These are phyloP conservation scores for Erpornis zantholeuca DNA, from an alignment of 2,113 vertebrate species.

Conservation along the genomic window DNA sequence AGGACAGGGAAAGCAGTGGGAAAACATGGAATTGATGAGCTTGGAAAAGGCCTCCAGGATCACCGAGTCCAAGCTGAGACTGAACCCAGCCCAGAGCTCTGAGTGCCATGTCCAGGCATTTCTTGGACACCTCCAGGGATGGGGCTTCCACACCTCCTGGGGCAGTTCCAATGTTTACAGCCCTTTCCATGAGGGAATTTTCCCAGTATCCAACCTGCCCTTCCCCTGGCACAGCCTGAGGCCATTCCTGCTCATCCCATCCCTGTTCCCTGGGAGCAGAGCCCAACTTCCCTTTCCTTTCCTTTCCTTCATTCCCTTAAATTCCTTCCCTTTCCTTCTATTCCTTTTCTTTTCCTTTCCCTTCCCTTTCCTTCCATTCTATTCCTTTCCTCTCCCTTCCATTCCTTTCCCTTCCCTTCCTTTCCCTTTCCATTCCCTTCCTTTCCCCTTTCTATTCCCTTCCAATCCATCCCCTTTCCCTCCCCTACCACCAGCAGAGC, in stretches of 20 bases:
- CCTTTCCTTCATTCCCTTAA: too few relatives aligned
- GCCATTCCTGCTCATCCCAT: fast-evolving
- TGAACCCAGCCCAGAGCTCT: neutral
- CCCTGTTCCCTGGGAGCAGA: neutral
- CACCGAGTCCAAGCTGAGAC: neutral
- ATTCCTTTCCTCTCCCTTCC: too few relatives aligned
- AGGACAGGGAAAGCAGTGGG: fast-evolving
- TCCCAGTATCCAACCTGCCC: neutral
- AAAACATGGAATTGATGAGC: neutral
- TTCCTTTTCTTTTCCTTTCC: neutral
- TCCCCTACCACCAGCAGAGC: neutral
- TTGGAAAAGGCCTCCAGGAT: fast-evolving
- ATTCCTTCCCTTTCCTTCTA: neutral
- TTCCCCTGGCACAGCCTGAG: neutral
- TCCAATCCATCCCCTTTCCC: too few relatives aligned
- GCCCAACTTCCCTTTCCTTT: fast-evolving
- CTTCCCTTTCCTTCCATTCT: neutral
- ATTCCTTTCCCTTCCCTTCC: too few relatives aligned
- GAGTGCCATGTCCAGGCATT: neutral
- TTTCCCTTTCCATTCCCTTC: neutral
- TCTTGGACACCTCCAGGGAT: neutral
- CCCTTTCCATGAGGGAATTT: neutral
- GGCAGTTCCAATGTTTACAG: too few relatives aligned
- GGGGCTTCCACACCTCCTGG: neutral
- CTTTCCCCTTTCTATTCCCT: neutral